Conservation (phyloP, 2,888 invertebrate species). For the Dendrolimus pini region DNA sequence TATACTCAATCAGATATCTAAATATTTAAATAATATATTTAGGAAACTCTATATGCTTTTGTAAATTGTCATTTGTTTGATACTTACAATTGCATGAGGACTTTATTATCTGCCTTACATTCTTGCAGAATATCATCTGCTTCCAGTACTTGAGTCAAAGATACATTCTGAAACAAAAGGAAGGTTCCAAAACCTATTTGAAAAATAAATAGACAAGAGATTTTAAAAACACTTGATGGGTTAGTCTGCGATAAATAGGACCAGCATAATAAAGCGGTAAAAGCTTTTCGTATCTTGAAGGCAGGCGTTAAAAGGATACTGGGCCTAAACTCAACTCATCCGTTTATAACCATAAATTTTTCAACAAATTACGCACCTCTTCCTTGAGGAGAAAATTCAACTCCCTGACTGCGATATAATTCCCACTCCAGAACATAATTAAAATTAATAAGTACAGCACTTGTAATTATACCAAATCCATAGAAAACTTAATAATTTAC, state of each 20-base stretch:
- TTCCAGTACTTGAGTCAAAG: constrained; percentile 92
- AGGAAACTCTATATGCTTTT: too few relatives aligned
- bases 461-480: constrained; percentile 59
- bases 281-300: constrained; percentile 1
- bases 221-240: neutral
- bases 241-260: neutral
- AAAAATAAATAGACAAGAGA: neutral
- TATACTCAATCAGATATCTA: too few relatives aligned
- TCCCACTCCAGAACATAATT: constrained; percentile 91
- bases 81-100: constrained; percentile 94
- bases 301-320: constrained; percentile 11
- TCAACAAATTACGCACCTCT: constrained; percentile 79
- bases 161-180: constrained; percentile 86
- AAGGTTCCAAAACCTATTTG: neutral
- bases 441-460: constrained; percentile 60
- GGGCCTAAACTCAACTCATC: neutral
- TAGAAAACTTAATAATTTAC: constrained; percentile 57
- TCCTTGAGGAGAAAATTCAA: constrained; percentile 86
- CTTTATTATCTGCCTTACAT: constrained; percentile 94
- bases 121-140: constrained; percentile 97
- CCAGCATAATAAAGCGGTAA: constrained; percentile 2
- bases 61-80: too few relatives aligned
- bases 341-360: constrained; percentile 18
- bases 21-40: too few relatives aligned
- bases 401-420: constrained; percentile 82